These are phyloP conservation scores for Odontesthes bonariensis DNA, from an alignment of 2,113 vertebrate genomes.

Conservation along the genomic window DNA sequence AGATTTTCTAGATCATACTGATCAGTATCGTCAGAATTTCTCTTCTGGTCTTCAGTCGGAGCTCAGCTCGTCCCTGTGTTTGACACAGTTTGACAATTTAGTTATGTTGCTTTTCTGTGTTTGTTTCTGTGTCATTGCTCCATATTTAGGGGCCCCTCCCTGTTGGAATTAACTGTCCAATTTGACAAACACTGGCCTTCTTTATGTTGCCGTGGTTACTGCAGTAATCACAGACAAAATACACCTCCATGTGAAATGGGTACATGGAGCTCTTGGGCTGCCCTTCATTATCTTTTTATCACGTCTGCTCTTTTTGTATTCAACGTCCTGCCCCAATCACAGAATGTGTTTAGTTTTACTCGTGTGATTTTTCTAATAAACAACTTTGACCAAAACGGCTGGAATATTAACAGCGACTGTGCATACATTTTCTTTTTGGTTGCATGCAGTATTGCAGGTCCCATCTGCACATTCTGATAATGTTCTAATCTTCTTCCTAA, in stretches of 20 bases:
- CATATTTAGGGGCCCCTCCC: constrained; percentile 4
- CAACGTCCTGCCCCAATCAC: not conserved
- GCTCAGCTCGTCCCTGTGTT: constrained; percentile 9
- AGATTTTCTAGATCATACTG: not conserved
- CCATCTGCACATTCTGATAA: constrained; percentile 29
- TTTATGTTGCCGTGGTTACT: constrained; percentile 12
- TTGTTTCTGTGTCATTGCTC: not conserved
- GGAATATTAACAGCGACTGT: constrained; percentile 8
- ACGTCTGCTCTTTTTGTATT: not conserved
- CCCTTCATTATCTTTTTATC: constrained; percentile 5
- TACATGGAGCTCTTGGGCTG: not conserved
- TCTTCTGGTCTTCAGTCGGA: not conserved
- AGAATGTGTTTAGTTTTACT: constrained; percentile 4
- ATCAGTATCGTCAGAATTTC: not conserved
- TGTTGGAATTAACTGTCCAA: constrained; percentile 6
- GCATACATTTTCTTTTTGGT: not conserved
- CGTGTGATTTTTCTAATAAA: constrained; percentile 27
- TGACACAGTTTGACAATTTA: constrained; percentile 23
- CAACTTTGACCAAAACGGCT: constrained; percentile 13
- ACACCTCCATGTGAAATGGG: constrained; percentile 4
- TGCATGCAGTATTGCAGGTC: constrained; percentile 1
- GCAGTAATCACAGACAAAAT: not conserved
- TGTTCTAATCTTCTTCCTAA: constrained; percentile 26
- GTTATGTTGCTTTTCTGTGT: not conserved
- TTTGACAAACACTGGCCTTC: constrained; percentile 10